These are phyloP conservation scores for Pseudolaguvia tuberculata DNA, from an alignment of 2,113 vertebrate species.

Conservation along the genomic window DNA sequence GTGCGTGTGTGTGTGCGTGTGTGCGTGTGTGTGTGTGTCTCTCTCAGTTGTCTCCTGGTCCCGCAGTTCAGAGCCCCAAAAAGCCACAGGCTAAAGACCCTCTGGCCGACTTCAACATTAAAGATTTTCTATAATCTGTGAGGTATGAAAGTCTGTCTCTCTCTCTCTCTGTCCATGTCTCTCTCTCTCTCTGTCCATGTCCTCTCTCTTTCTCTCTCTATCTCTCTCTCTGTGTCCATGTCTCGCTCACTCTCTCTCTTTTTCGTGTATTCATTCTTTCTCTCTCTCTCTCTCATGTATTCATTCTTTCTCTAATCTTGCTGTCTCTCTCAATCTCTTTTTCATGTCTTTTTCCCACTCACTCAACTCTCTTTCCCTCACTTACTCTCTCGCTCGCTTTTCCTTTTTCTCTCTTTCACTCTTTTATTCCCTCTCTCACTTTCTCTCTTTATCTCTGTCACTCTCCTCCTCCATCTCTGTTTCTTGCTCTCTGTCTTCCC, in stretches of 20 bases:
- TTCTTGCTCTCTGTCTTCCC: too few relatives aligned
- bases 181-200: constrained; percentile 20
- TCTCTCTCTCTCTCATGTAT: neutral
- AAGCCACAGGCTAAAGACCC: constrained; percentile 95
- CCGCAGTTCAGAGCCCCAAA: constrained; percentile 90
- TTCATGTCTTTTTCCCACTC: too few relatives aligned
- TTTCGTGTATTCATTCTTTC: neutral
- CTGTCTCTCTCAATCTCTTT: neutral
- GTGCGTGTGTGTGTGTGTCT: constrained; percentile 24
- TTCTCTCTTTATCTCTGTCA: too few relatives aligned
- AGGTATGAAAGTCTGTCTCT: constrained; percentile 53
- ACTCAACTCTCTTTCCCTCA: too few relatives aligned
- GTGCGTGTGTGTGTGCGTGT: constrained; percentile 1
- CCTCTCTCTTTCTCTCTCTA: neutral
- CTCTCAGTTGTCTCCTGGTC: constrained; percentile 87
- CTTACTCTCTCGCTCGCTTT: too few relatives aligned
- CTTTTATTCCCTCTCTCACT: too few relatives aligned
- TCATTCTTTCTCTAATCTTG: neutral
- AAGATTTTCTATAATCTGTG: constrained; percentile 96
- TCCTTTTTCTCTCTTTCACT: too few relatives aligned
- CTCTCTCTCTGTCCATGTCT: constrained; percentile 32
- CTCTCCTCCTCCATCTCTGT: too few relatives aligned
- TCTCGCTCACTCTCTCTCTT: neutral
- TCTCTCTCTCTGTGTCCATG: neutral
- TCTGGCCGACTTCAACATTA: constrained; percentile 98